Evolutionary conservation across 1,140 invertebrate species (phyloP).

Genomic region (Paramacrobiotus metropolitanus): DNA sequence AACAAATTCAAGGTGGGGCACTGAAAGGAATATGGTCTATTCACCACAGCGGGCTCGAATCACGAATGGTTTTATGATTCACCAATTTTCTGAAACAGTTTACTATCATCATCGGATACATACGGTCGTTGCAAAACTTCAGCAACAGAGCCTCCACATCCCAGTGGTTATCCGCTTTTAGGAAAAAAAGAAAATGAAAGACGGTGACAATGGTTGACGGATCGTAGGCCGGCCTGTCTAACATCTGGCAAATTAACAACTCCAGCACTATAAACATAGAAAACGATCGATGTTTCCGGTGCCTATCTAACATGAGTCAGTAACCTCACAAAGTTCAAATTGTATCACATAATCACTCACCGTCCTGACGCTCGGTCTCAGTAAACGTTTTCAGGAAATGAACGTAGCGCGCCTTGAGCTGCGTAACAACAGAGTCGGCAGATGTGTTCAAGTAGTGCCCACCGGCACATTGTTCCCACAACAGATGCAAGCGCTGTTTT

Average conservation of each 20-base stretch:
- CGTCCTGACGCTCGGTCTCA: constrained; percentile 16
- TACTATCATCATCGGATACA: too few species aligned
- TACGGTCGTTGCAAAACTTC: constrained; percentile 3
- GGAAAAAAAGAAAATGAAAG: constrained; percentile 24
- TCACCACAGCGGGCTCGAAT: too few species aligned
- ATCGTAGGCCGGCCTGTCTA: constrained; percentile 21
- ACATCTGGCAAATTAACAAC: constrained; percentile 19
- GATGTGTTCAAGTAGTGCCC: constrained; percentile 4
- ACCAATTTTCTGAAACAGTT: too few species aligned
- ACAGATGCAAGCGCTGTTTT: neutral
- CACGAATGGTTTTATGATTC: too few species aligned
- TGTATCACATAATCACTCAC: constrained; percentile 11
- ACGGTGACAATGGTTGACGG: constrained; percentile 22
- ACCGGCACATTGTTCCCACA: constrained; percentile 8
- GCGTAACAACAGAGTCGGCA: constrained; percentile 9
- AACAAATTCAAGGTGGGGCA: too few species aligned
- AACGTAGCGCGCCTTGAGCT: constrained; percentile 19
- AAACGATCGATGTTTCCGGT: too few species aligned
- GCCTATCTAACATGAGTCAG: constrained; percentile 3
- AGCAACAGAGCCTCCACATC: constrained; percentile 9
- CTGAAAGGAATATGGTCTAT: too few species aligned
- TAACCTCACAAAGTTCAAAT: constrained; percentile 9
- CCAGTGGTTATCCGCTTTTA: constrained; percentile 18
- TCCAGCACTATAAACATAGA: constrained; percentile 20
- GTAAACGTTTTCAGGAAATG: constrained; percentile 17